Conservation (phyloP, 2,113 vertebrate genomes). For the Bothrops jararaca region DNA sequence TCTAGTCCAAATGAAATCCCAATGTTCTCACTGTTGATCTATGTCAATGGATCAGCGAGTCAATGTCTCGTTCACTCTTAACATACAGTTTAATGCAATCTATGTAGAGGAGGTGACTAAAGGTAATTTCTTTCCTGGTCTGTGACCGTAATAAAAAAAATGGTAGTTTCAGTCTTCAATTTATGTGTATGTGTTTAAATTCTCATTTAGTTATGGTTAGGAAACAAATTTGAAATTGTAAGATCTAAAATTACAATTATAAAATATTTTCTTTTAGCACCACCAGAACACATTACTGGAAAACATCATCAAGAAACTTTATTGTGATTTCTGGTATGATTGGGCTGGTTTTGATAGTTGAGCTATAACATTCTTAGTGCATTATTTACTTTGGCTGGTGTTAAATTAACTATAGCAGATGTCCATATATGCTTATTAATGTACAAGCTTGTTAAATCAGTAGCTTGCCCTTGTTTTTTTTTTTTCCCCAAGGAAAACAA, state of each 20-base stretch:
- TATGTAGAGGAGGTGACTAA: background rate
- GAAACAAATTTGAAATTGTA: background rate
- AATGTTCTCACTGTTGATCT: background rate
- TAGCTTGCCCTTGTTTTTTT: background rate
- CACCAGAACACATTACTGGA: background rate
- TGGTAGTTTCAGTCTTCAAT: background rate
- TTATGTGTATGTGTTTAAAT: background rate
- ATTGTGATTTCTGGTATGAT: background rate
- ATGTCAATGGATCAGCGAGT: too few relatives aligned
- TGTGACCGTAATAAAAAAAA: background rate
- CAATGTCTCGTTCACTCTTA: too few relatives aligned
- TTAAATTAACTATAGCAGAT: slow-evolving; percentile 1
- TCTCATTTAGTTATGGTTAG: background rate
- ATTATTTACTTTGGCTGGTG: background rate
- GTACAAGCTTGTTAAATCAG: background rate
- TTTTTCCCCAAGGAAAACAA: background rate
- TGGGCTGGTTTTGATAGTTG: background rate
- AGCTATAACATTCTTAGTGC: background rate
- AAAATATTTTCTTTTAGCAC: background rate
- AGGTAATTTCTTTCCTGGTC: background rate
- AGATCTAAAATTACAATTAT: background rate
- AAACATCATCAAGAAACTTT: background rate
- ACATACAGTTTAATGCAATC: background rate
- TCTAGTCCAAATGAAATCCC: background rate
- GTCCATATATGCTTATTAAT: background rate